phyloP scores from a whole-genome alignment of 1,140 invertebrate species.

The Maniola jurtina region DNA sequence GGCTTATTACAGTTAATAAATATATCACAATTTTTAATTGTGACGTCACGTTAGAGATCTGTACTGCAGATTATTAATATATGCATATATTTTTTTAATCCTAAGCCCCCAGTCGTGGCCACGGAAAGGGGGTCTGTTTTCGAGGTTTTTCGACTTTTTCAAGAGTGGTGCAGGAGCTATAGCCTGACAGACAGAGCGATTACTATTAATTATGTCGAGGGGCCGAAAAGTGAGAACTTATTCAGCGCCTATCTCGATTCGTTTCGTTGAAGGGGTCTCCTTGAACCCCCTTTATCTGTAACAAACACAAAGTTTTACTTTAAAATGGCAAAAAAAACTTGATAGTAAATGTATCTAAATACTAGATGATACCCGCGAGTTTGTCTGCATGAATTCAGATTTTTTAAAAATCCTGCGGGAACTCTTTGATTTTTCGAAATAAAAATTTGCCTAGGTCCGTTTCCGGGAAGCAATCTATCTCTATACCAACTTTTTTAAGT shows the following conservation, averaged over 20 bases:
- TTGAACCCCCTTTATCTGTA: constrained; percentile 63
- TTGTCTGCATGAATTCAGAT: too few relatives aligned
- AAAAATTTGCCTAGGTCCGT: too few relatives aligned
- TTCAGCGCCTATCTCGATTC: constrained; percentile 61
- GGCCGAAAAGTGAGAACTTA: constrained; percentile 41
- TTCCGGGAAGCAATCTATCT: too few relatives aligned
- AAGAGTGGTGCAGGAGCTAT: constrained; percentile 64
- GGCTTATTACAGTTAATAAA: constrained; percentile 36
- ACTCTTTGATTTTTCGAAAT: too few relatives aligned
- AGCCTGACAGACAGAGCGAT: constrained; percentile 72
- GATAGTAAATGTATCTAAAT: too few relatives aligned
- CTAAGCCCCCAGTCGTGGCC: constrained; percentile 64
- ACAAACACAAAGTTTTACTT: too few relatives aligned
- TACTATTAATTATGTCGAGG: constrained; percentile 50
- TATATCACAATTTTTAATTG: constrained; percentile 64
- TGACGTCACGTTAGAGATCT: constrained; percentile 77
- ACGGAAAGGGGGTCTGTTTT: constrained; percentile 64
- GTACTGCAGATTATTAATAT: constrained; percentile 62
- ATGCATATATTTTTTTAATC: constrained; percentile 64
- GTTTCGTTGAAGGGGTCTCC: constrained; percentile 61
- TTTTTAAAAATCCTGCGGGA: too few relatives aligned
- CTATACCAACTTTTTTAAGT: too few relatives aligned
- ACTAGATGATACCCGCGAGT: too few relatives aligned
- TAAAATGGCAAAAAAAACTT: too few relatives aligned
- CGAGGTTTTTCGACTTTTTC: constrained; percentile 55